Base-by-base conservation (phyloP, 2,113 vertebrate genomes). In the Saimiri boliviensis region DNA sequence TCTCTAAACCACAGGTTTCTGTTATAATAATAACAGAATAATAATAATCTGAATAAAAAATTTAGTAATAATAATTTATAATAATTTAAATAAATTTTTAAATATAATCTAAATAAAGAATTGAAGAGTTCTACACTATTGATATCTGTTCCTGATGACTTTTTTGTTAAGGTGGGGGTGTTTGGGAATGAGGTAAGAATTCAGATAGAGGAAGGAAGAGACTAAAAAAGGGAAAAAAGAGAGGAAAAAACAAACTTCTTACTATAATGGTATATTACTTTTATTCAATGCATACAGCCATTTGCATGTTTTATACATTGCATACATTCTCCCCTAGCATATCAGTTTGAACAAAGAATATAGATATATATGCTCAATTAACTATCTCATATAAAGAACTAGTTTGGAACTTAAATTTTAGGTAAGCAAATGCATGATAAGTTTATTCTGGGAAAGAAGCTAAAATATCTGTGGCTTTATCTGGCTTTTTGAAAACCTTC, bases 401-500 rank as follows among this genome's bases (percentile, higher is more conserved):
- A 56, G 23, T 37, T 66, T 85, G 47, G 56, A 95, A 84, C 52
- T 49, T 70, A 40, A 40, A 63, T 45, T 85, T 86, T n/a, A 68
- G 9, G 52, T 66, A 58, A 96, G 77, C 56, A 27, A 58, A 27
- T 89, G 30, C 91, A 84, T 94, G 84, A 95, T 89, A 84, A 86
- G 7, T 82, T 87, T n/a, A 92, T 92, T 66, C 77, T 79, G 74
- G n/a, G n/a, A 42, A 91, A 85, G 70, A 91, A 68, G 70, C 32
- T 80, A 76, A 80, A 88, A 54, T 68, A 45, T 32, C 35, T 77
- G 49, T 91, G 42, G 45, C 4, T 20, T 56, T 82, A 20, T 52
- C 16, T 94, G 93, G 83, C 56, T 88, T 91, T 58, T 91, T 86
- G 40, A 92, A 95, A 91, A 52, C 71, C 74, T 87, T 84, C n/a